phyloP scores from a whole-genome alignment of 1,140 invertebrate genomes.

The Helicorthomorpha holstii region DNA sequence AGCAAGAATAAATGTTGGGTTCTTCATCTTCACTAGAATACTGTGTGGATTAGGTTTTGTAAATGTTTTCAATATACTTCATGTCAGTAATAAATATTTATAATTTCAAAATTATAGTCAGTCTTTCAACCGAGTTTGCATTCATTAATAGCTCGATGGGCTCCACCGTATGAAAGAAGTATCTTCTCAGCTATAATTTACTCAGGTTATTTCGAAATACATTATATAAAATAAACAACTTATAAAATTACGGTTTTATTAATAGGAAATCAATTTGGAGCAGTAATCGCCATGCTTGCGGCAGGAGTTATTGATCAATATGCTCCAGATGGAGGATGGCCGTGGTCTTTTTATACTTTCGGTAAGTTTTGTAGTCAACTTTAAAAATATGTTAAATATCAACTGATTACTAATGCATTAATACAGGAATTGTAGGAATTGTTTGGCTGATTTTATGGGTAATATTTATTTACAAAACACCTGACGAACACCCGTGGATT shows the following conservation, averaged over 20 bases:
- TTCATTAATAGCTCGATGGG: not conserved
- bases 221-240: not conserved
- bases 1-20: constrained; percentile 40
- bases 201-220: not conserved
- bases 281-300: not conserved
- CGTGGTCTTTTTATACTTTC: not conserved
- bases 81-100: not conserved
- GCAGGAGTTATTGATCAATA: not conserved
- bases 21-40: constrained; percentile 56
- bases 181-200: not conserved
- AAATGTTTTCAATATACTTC: not conserved
- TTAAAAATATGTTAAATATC: not conserved
- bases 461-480: not conserved
- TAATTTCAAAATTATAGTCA: not conserved
- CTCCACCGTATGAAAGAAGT: not conserved
- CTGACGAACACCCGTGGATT: not conserved
- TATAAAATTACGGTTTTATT: not conserved
- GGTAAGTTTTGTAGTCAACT: not conserved
- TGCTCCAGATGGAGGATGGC: not conserved
- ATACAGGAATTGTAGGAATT: not conserved
- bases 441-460: not conserved
- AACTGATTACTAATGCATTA: not conserved
- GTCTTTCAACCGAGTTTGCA: not conserved
- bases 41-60: constrained; percentile 48
- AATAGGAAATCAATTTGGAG: not conserved